Evolutionary conservation across 2,113 vertebrate species (phyloP), one percentile per base, ranked within the genome.

Genomic region (Pachyramphus minor): DNA sequence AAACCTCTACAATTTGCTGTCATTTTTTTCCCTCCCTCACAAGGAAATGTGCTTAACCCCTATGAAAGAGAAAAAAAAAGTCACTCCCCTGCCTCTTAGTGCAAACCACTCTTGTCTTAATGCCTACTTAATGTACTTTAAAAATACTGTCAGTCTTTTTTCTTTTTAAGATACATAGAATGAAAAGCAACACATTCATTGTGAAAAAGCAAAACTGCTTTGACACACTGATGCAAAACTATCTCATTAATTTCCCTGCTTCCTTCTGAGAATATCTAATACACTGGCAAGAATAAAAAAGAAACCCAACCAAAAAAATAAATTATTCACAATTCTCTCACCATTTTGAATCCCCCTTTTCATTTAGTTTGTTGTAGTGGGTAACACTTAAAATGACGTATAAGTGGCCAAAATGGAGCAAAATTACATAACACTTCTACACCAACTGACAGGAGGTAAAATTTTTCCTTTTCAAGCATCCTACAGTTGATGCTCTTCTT

Each of bases 171-270:
- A 89, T 25, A 89, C 79, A 77, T 3, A 52, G 64, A 95, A 96
- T 68, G 93, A 85, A 95, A 90, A 93, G 64, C 28, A 96, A 90
- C 45, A 30, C 42, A 63, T 94, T 67, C 80, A 66, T 83, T 95
- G 86, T 60, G 67, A 39, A 69, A 95, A 83, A 72, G 52, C 50
- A 83, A 90, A 97, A 82, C 31, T 33, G 12, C 76, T 83, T 74
- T 93, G 94, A 95, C 85, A 90, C 55, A 49, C 23, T 59, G 78
- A 92, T 3, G 30, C 78, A 90, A 91, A 92, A 64, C 2, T 30
- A 90, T 41, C 68, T 79, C 50, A 73, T 77, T 74, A 68, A 52
- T 68, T 35, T 60, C 16, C 10, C 4, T 3, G 8, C 24, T 85
- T 24, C 25, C n/a, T 62, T 67, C 30, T 63, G 89, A 79, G 91